phyloP scores from a whole-genome alignment of 2,797 vertebrate genomes.

The Lophura swinhoii region DNA sequence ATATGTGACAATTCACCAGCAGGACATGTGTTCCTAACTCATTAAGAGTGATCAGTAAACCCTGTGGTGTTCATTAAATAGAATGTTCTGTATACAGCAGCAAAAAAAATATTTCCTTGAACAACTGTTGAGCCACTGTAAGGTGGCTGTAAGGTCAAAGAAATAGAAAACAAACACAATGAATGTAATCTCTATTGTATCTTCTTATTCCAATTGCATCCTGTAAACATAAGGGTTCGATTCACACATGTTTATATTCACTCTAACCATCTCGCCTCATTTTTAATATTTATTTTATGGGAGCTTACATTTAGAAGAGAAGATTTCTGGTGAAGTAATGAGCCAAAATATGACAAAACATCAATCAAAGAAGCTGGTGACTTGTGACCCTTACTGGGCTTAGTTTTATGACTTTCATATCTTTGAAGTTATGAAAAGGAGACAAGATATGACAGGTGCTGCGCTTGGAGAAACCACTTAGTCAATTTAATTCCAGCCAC shows the following conservation, averaged over 20 bases:
- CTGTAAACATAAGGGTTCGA: neutral
- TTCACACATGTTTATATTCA: neutral
- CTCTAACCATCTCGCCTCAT: neutral
- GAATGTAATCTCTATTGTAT: conserved; percentile 30
- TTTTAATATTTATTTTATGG: conserved; percentile 62
- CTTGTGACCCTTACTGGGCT: conserved; percentile 79
- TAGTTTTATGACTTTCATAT: conserved; percentile 87
- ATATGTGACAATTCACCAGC: conserved; percentile 69
- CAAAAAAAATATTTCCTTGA: conserved; percentile 57
- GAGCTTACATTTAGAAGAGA: conserved; percentile 43
- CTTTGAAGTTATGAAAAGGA: conserved; percentile 85
- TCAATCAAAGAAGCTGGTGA: conserved; percentile 73
- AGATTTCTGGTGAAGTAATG: conserved; percentile 54
- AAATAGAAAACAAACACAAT: conserved; percentile 59
- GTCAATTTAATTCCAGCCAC: conserved; percentile 80
- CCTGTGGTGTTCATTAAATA: conserved; percentile 77
- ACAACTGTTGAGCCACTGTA: conserved; percentile 44
- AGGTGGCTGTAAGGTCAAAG: conserved; percentile 74
- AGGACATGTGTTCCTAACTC: conserved; percentile 66
- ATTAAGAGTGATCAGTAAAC: conserved; percentile 75
- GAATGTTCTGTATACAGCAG: conserved; percentile 61
- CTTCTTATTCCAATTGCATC: conserved; percentile 40
- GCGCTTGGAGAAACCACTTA: conserved; percentile 81
- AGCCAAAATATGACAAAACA: conserved; percentile 77
- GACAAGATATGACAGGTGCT: conserved; percentile 86